phyloP scores from a whole-genome alignment of 1,140 invertebrate species.

The Phymastichus coffea region DNA sequence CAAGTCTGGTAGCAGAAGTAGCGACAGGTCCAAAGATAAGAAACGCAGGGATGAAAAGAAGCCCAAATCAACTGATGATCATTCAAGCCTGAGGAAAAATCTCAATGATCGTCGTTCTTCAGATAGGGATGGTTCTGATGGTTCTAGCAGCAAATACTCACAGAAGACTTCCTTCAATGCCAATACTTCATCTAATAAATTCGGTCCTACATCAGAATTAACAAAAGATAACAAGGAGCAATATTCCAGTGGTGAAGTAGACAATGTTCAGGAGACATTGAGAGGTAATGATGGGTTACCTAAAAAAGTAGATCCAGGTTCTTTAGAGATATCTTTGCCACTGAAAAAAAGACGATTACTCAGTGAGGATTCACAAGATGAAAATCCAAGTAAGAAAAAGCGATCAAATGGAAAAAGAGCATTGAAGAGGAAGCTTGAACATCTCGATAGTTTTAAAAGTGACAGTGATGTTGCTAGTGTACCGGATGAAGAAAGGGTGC shows the following conservation, averaged over 20 bases:
- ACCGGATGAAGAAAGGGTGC: constrained; percentile 52
- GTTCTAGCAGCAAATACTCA: constrained; percentile 49
- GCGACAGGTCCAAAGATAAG: constrained; percentile 43
- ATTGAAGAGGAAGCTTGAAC: constrained; percentile 3
- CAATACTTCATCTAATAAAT: constrained; percentile 36
- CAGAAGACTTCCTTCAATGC: constrained; percentile 40
- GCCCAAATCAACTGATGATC: constrained; percentile 50
- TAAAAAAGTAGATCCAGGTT: constrained; percentile 12
- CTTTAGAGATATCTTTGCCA: constrained; percentile 40
- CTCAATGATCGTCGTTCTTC: constrained; percentile 52
- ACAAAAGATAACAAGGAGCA: constrained; percentile 45
- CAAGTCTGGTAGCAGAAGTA: constrained; percentile 39
- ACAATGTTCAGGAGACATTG: constrained; percentile 42
- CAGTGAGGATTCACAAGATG: constrained; percentile 9
- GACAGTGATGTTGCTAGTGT: constrained; percentile 37
- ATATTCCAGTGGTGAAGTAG: constrained; percentile 50
- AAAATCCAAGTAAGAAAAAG: constrained; percentile 34
- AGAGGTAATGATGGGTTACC: constrained; percentile 28
- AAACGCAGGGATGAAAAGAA: constrained; percentile 52
- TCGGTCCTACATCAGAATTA: constrained; percentile 36
- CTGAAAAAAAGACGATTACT: constrained; percentile 46
- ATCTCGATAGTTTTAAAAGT: constrained; percentile 17
- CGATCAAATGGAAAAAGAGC: constrained; percentile 16
- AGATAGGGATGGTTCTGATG: constrained; percentile 53
- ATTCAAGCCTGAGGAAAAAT: constrained; percentile 49